Evolutionary conservation across 1,140 invertebrate genomes (phyloP).

Genomic region (Apolygus lucorum): DNA sequence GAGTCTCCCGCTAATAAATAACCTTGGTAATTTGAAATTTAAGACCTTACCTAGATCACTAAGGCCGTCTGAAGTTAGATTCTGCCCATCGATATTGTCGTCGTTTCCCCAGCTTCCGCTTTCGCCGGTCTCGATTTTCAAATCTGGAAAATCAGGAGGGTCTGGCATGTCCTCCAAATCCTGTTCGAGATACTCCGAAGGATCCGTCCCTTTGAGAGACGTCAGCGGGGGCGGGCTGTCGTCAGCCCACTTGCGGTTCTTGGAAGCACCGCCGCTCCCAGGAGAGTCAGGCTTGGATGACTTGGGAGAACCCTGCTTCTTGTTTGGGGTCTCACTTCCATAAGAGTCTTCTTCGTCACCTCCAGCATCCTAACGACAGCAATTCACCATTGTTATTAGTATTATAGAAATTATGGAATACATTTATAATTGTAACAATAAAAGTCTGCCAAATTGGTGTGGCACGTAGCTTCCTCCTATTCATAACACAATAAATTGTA

Average conservation of each 20-base stretch:
- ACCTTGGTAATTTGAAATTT: too few species aligned
- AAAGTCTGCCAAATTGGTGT: too few species aligned
- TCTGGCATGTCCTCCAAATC: constrained; percentile 4
- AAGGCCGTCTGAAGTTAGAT: neutral
- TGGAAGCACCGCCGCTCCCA: neutral
- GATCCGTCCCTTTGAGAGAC: neutral
- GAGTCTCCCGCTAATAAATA: too few species aligned
- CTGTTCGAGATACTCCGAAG: neutral
- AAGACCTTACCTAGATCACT: constrained; percentile 16
- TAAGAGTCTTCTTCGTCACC: constrained; percentile 9
- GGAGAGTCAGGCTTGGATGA: constrained; percentile 19
- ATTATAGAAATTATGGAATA: too few species aligned
- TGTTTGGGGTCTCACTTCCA: neutral
- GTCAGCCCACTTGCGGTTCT: constrained; percentile 16
- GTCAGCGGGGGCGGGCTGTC: neutral
- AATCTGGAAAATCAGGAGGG: neutral
- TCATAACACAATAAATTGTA: too few species aligned
- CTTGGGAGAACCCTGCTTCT: constrained; percentile 23
- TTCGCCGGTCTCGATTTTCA: constrained; percentile 3
- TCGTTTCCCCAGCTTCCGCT: constrained; percentile 4
- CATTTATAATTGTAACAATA: too few species aligned
- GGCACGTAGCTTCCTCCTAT: too few species aligned
- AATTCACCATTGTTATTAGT: too few species aligned
- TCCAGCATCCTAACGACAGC: neutral
- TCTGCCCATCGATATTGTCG: constrained; percentile 22